Evolutionary conservation across 1,140 invertebrate genomes (phyloP), one percentile per base, ranked within the genome.

Genomic region (Drosophila bocki): DNA sequence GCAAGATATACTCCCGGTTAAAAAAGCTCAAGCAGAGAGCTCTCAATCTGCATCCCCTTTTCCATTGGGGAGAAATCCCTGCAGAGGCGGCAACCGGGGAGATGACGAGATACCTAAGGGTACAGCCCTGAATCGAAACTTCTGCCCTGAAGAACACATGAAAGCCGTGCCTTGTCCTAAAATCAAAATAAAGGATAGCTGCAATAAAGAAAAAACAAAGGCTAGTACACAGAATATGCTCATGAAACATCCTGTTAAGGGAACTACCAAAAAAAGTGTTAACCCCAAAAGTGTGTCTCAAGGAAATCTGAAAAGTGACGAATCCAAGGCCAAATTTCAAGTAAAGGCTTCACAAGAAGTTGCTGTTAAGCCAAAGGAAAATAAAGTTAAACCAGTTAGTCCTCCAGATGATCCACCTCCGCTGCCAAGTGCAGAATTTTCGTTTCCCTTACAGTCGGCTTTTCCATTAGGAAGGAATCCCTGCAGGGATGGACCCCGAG

Each of bases 391-490:
- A 4, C 3, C 33, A 11, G 33, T 11, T 9, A 33, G 33, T 33
- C 33, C 33, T 9, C 33, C 32, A 32, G 22, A 22, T 22, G 22
- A 22, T 22, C 22, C 26, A 5, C 45, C 62, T n/a, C n/a, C 61
- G 0, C 2, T 32, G 11, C 12, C 61, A 6, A 11, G 47, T 8
- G 7, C 15, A 12, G 19, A 7, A 1, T 44, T 35, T 29, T 6
- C 61, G 3, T 53, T 69, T 2, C 67, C 67, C 0, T 7, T 69
- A 6, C 2, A 29, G 0, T 4, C 22, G 4, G 62, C 67, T 11
- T 70, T 68, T 70, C 67, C 67, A 2, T 1, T 9, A 12, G 67
- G 62, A 3, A 70, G 67, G 9, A 68, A 70, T 54, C 67, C 67
- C 0, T 70, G 67, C 39, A 12, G 29, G 7, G 67, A 70, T 70